Evolutionary conservation across 2,797 vertebrate species (phyloP), one percentile per base, ranked within the genome.

Genomic region (Fistularia commersonii): DNA sequence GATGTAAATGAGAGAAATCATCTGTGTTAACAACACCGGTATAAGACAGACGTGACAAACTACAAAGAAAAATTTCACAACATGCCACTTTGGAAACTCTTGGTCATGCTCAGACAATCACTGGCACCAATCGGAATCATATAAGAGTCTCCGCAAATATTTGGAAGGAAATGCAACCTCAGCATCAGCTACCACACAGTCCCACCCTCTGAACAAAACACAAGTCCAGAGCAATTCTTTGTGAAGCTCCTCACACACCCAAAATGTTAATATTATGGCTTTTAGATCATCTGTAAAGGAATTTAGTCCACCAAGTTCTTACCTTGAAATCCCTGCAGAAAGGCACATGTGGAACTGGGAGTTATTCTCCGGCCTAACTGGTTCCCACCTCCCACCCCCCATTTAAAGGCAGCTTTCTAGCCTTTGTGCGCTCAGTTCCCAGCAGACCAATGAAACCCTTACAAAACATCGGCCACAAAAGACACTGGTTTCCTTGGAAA

Each of bases 401-500:
- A 74, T 78, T 82, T 68, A 83, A 81, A 74, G 61, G 38, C 61
- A 54, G 66, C 71, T 77, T 77, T 82, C 74, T 8, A 85, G 90
- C 88, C 90, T 94, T 95, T 93, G 91, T 92, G 70, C 61, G 76
- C 74, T 48, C 73, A 83, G 78, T 88, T 91, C 89, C 87, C 87
- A 69, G 90, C 74, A 83, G 78, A 91, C 90, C 82, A 84, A 84
- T 90, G 90, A 91, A 88, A 91, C 91, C 90, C 90, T 70, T 88
- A 86, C 93, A 84, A 84, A 93, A 91, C 86, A 89, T 82, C 45
- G 46, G 85, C 81, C 87, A 94, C 92, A 94, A 94, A 95, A 91
- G 92, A 91, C 92, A 80, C 88, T 76, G 76, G 94, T 98, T 93
- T 92, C 95, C 94, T 90, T 89, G 93, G 95, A 92, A 94, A 95